A percentile compares a stretch with the other conserved stretches of the same genome.
Evolutionary conservation across 2,888 invertebrate species (phyloP).

Genomic region (Theretra japonica): DNA sequence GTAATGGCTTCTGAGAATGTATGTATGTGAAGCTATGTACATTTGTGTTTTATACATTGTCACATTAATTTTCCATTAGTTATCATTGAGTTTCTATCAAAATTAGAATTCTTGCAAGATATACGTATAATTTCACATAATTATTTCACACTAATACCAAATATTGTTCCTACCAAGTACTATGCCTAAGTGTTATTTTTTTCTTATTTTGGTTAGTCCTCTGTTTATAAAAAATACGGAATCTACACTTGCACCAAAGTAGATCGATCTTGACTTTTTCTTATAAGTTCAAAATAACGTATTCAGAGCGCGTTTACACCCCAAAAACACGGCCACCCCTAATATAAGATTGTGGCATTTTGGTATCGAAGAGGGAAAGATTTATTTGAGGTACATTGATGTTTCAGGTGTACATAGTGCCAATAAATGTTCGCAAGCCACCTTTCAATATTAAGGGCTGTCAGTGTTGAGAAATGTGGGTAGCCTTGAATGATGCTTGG

Average conservation of each 20-base stretch:
- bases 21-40: too few species aligned
- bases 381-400: constrained; percentile 41
- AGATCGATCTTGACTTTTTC: constrained; percentile 28
- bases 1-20: too few species aligned
- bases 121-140: too few species aligned
- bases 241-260: constrained; percentile 5
- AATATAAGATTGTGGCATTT: constrained; percentile 35
- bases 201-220: too few species aligned
- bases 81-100: too few species aligned
- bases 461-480: constrained; percentile 7
- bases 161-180: too few species aligned
- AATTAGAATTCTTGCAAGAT: too few species aligned
- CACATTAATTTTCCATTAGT: too few species aligned
- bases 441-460: constrained; percentile 20
- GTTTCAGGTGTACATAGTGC: constrained; percentile 28
- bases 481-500: constrained; percentile 13
- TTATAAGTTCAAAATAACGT: constrained; percentile 40
- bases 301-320: constrained; percentile 44
- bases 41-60: too few species aligned
- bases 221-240: constrained; percentile 12
- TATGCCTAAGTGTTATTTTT: too few species aligned
- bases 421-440: constrained; percentile 28
- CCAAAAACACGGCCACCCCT: constrained; percentile 32
- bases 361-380: constrained; percentile 37
- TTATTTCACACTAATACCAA: too few species aligned